Conservation (phyloP, 37 sponge, comb jelly and placozoan species). For the Petrosia ficiformis region DNA sequence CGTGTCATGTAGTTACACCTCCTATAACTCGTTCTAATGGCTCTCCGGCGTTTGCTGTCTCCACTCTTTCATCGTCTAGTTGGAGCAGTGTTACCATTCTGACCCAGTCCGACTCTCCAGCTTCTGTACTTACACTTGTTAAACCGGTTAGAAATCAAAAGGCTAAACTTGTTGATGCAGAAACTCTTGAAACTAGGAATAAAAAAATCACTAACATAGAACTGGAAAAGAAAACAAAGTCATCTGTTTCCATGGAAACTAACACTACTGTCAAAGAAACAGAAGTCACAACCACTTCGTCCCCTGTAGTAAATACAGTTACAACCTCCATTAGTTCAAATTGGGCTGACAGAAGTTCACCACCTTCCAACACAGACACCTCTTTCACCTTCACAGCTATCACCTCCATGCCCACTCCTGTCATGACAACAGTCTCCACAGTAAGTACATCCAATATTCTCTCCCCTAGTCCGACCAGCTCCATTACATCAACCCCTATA, state of each 20-base stretch:
- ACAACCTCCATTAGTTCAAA: not conserved
- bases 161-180: not conserved
- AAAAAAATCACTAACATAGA: no score
- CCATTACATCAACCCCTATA: not conserved
- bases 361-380: not conserved
- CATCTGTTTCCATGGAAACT: not conserved
- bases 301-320: not conserved
- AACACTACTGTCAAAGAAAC: no score
- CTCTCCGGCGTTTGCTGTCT: constrained; percentile 7
- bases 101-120: not conserved
- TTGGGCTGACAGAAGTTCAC: not conserved
- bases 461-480: not conserved
- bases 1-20: constrained; percentile 4
- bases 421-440: constrained; percentile 1
- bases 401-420: not conserved
- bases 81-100: not conserved
- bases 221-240: not conserved
- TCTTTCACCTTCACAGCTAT: not conserved
- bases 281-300: no score
- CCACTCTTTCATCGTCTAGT: not conserved
- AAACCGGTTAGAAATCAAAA: not conserved
- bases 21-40: not conserved
- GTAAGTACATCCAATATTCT: not conserved
- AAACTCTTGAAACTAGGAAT: no score
- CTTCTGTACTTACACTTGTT: no score